Evolutionary conservation across 1,140 invertebrate genomes (phyloP), one percentile per base, ranked within the genome.

Genomic region (Sinella curviseta): DNA sequence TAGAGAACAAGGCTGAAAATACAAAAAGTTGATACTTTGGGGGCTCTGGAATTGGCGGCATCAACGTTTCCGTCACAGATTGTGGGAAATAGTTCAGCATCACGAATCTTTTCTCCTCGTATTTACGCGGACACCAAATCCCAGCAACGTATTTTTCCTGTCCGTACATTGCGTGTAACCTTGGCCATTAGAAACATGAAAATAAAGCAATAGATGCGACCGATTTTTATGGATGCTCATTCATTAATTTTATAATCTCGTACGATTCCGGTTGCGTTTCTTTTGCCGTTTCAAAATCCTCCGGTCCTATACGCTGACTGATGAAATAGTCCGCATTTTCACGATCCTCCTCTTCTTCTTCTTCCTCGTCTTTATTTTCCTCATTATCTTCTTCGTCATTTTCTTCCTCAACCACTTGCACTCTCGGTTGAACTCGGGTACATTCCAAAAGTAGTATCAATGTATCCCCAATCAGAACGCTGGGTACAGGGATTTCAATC

Each of bases 1-100:
- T 30, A 34, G 76, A 31, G 39, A 60, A 76, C 34, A 77, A 75
- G 20, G 73, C 74, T 1, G 80, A 75, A 57, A 80, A 82, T 17
- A 83, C 34, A 17, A 77, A 77, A 30, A 83, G 48, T 17, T 36
- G 24, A 65, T 83, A 83, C 77, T 82, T 82, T 33, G 82, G 82
- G 26, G 55, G 31, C 16, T 75, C 55, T 33, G 34, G 30, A 16
- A 33, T 36, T 31, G 78, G 36, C 17, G 79, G 83, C 31, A 79
- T 82, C n/a, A 83, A 34, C 55, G 82, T 48, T 34, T 83, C 83
- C 14, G 83, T 83, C 1, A 83, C 81, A 30, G 82, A 82, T 17
- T 79, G 77, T 16, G 83, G 81, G 48, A 83, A 83, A 36, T 77
- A 83, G 30, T 82, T 83, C 0, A 83, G 70, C 79, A 83, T 81